These are phyloP conservation scores for Drosophila paranaensis DNA, from an alignment of 2,888 invertebrate species.

Conservation along the genomic window DNA sequence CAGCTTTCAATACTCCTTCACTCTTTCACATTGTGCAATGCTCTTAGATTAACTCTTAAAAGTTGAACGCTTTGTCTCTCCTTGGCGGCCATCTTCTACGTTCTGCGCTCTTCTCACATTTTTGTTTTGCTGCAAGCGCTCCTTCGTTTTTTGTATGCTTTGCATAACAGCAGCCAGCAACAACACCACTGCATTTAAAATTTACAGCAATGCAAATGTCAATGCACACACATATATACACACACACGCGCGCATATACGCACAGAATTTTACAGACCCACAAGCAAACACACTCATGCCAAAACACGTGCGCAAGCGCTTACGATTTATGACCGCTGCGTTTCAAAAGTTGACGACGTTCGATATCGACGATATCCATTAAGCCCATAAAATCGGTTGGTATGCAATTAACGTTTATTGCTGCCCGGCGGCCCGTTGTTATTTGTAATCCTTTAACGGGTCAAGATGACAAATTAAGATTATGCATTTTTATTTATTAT, in stretches of 20 bases:
- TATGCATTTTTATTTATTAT: slow-evolving; percentile 71
- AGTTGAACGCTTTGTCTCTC: slow-evolving; percentile 31
- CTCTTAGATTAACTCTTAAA: slow-evolving; percentile 21
- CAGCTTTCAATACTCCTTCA: too few species aligned
- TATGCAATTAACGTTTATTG: slow-evolving; percentile 81
- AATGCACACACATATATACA: slow-evolving; percentile 42
- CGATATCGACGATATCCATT: slow-evolving; percentile 80
- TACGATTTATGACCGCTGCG: slow-evolving; percentile 69
- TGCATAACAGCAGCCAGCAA: slow-evolving; percentile 15
- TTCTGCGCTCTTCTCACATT: slow-evolving; percentile 20
- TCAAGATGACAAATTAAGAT: slow-evolving; percentile 78
- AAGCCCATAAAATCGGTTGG: slow-evolving; percentile 80
- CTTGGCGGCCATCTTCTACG: slow-evolving; percentile 22
- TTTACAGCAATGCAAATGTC: slow-evolving; percentile 65
- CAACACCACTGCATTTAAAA: slow-evolving; percentile 27
- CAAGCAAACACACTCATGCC: slow-evolving; percentile 53
- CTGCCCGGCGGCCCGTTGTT: slow-evolving; percentile 48
- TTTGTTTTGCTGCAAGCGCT: slow-evolving; percentile 19
- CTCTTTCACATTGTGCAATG: background rate
- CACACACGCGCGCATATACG: slow-evolving; percentile 14
- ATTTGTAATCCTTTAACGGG: slow-evolving; percentile 72
- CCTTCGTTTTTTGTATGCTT: slow-evolving; percentile 6
- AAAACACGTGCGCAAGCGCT: slow-evolving; percentile 59
- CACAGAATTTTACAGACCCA: slow-evolving; percentile 20
- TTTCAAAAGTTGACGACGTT: slow-evolving; percentile 64